Evolutionary conservation across 2,888 invertebrate species (phyloP).

Genomic region (Drosophila prolongata): DNA sequence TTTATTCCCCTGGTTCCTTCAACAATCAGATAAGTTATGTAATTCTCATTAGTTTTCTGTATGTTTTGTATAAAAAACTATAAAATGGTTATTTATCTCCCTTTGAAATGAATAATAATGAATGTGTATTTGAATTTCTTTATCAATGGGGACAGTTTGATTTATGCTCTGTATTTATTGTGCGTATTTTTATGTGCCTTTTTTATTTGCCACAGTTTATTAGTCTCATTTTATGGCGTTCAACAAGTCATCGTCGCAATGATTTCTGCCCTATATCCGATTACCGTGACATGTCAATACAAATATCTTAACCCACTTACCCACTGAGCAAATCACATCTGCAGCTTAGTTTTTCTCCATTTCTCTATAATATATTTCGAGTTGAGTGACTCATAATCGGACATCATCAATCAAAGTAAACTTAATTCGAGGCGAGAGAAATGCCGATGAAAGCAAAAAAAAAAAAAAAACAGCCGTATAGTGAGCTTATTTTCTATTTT

Average conservation of each 20-base stretch:
- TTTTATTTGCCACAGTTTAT: constrained; percentile 8
- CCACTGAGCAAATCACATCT: constrained; percentile 16
- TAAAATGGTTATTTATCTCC: neutral
- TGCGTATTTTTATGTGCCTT: neutral
- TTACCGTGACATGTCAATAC: constrained; percentile 44
- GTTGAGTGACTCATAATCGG: constrained; percentile 69
- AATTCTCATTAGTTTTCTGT: no score
- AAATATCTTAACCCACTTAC: constrained; percentile 58
- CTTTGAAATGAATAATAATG: neutral
- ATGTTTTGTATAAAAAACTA: no score
- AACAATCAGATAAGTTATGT: no score
- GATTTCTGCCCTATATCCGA: constrained; percentile 39
- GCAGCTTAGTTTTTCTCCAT: constrained; percentile 5
- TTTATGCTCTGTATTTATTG: constrained; percentile 6
- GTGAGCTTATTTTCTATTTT: constrained; percentile 36
- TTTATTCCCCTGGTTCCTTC: no score
- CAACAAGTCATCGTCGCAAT: constrained; percentile 34
- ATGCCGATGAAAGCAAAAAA: constrained; percentile 13
- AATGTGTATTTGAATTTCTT: neutral
- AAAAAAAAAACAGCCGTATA: neutral
- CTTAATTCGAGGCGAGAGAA: constrained; percentile 23
- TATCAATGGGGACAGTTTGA: constrained; percentile 2
- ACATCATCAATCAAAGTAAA: constrained; percentile 62
- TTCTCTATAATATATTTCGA: constrained; percentile 25
- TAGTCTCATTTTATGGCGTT: constrained; percentile 7